Evolutionary conservation across 2,113 vertebrate species (phyloP).

Genomic region (Tachuris rubrigastra): DNA sequence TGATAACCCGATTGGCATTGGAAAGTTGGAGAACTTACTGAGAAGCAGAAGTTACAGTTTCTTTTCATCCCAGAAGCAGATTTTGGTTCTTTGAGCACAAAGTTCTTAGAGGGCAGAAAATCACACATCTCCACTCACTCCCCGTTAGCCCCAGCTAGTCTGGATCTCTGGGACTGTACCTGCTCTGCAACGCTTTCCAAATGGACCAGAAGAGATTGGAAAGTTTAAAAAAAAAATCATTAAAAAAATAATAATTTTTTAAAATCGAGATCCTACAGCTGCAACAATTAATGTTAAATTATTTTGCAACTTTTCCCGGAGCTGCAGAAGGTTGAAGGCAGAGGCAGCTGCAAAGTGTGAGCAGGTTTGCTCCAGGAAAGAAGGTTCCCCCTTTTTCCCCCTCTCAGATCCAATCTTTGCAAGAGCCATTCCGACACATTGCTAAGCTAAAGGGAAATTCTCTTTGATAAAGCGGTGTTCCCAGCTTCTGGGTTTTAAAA

Average conservation of each 20-base stretch:
- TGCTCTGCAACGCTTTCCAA: slow-evolving; percentile 69
- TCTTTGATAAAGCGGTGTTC: slow-evolving; percentile 82
- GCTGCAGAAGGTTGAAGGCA: slow-evolving; percentile 57
- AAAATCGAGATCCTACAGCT: slow-evolving; percentile 48
- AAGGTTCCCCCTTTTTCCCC: slow-evolving; percentile 63
- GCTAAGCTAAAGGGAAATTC: slow-evolving; percentile 80
- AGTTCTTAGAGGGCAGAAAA: slow-evolving; percentile 54
- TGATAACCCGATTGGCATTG: slow-evolving; percentile 18
- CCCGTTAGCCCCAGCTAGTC: slow-evolving; percentile 59
- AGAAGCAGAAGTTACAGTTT: slow-evolving; percentile 70
- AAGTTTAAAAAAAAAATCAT: not conserved
- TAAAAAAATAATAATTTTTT: not conserved
- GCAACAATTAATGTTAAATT: not conserved
- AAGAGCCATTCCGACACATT: slow-evolving; percentile 73
- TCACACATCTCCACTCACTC: slow-evolving; percentile 47
- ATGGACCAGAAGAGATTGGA: slow-evolving; percentile 64
- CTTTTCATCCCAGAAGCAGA: slow-evolving; percentile 64
- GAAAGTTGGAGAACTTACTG: slow-evolving; percentile 77
- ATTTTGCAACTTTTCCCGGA: slow-evolving; percentile 67
- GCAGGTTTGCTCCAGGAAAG: slow-evolving; percentile 76
- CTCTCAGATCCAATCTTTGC: slow-evolving; percentile 75
- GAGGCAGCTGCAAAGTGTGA: slow-evolving; percentile 67
- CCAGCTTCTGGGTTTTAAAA: slow-evolving; percentile 90
- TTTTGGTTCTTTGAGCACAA: slow-evolving; percentile 51
- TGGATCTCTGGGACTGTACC: slow-evolving; percentile 67